Percentiles rank a stretch among this genome's conserved stretches.
Conservation (phyloP, 1,140 invertebrate species). For the Ericerus pela region DNA sequence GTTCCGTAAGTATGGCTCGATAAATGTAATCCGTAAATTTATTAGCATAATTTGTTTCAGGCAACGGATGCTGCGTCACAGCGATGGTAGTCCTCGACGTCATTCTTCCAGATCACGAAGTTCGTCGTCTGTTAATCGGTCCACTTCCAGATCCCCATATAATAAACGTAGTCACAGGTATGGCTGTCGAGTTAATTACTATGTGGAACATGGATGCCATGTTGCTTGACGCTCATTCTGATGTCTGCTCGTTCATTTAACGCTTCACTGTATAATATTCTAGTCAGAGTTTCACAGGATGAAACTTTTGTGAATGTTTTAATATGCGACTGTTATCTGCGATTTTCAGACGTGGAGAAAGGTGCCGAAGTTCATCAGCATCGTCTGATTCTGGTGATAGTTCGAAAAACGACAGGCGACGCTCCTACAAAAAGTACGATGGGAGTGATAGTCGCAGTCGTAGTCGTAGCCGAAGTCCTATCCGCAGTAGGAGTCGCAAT, state of each 20-base stretch:
- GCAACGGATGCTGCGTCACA: constrained; percentile 2
- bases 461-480: not conserved
- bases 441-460: not conserved
- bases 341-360: not conserved
- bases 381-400: not conserved
- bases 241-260: too few relatives aligned
- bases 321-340: too few relatives aligned
- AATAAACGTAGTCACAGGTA: not conserved
- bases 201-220: too few relatives aligned
- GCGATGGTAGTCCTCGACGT: not conserved
- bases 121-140: not conserved
- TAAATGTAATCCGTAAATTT: too few relatives aligned
- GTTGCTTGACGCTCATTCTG: too few relatives aligned
- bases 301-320: too few relatives aligned
- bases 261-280: not conserved
- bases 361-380: not conserved
- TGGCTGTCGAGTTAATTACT: too few relatives aligned
- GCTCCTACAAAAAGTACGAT: not conserved
- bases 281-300: not conserved
- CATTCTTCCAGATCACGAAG: constrained; percentile 1
- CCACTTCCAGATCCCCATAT: not conserved
- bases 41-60: too few relatives aligned
- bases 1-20: too few relatives aligned
- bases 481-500: not conserved
- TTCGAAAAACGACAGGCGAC: not conserved